phyloP scores from a whole-genome alignment of 2,888 invertebrate genomes.

The Nomada ferruginata region DNA sequence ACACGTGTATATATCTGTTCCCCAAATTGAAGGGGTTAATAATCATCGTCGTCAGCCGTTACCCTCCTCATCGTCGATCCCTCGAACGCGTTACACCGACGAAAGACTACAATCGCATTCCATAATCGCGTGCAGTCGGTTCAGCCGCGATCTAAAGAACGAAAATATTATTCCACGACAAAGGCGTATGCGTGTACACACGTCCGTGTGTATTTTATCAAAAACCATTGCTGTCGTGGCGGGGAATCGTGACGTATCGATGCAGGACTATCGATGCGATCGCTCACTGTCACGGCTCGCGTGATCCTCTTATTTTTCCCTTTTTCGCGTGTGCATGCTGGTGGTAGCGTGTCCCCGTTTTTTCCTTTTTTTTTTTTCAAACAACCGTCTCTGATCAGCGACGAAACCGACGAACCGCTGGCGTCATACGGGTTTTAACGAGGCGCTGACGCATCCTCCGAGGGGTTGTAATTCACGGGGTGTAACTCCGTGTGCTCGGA shows the following conservation, averaged over 20 bases:
- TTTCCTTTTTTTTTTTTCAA: not conserved
- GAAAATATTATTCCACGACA: slow-evolving; percentile 31
- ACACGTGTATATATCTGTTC: not conserved
- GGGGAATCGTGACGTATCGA: slow-evolving; percentile 46
- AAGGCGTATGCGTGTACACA: not conserved
- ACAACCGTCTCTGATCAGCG: slow-evolving; percentile 16
- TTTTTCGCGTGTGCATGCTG: slow-evolving; percentile 1
- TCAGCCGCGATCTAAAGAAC: slow-evolving; percentile 5
- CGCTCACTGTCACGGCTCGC: slow-evolving; percentile 46
- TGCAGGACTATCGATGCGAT: slow-evolving; percentile 50
- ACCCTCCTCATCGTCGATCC: not conserved
- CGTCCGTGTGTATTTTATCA: slow-evolving; percentile 27
- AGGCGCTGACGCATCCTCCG: slow-evolving; percentile 58
- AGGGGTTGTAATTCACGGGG: slow-evolving; percentile 61
- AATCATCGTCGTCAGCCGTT: not conserved
- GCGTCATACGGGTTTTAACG: slow-evolving; percentile 54
- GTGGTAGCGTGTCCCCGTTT: not conserved
- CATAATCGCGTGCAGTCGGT: slow-evolving; percentile 21
- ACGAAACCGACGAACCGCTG: slow-evolving; percentile 14
- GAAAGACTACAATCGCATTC: not conserved
- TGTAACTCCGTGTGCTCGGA: slow-evolving; percentile 39
- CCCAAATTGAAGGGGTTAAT: too few relatives aligned
- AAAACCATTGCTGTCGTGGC: slow-evolving; percentile 37
- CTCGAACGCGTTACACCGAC: not conserved
- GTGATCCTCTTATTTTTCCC: slow-evolving; percentile 28